These are phyloP conservation scores for Trematomus bernacchii DNA, from an alignment of 2,797 vertebrate genomes.

Conservation along the genomic window DNA sequence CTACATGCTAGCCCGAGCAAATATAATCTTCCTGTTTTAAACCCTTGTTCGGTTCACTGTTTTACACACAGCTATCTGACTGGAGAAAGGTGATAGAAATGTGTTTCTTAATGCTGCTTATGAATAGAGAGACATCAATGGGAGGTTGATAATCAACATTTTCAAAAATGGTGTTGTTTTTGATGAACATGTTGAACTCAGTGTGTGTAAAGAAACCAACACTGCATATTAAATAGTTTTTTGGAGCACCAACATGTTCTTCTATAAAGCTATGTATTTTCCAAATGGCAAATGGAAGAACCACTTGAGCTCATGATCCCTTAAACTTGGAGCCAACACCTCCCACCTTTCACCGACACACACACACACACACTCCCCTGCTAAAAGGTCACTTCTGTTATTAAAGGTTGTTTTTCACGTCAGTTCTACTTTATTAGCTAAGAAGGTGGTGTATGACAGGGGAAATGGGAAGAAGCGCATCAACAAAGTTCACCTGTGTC, in stretches of 20 bases:
- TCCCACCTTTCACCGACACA: neutral
- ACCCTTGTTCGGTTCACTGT: neutral
- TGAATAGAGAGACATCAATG: neutral
- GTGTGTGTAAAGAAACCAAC: neutral
- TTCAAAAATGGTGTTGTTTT: neutral
- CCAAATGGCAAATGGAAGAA: slow-evolving; percentile 11
- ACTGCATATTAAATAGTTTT: neutral
- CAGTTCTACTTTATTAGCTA: slow-evolving; percentile 53
- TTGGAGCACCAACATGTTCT: neutral
- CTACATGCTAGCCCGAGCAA: neutral
- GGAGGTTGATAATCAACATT: neutral
- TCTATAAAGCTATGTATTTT: neutral
- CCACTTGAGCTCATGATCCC: slow-evolving; percentile 27
- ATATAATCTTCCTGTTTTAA: neutral
- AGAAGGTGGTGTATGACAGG: slow-evolving; percentile 15
- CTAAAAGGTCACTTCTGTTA: slow-evolving; percentile 69
- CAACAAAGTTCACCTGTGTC: slow-evolving; percentile 59
- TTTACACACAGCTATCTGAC: neutral
- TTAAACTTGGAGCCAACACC: slow-evolving; percentile 1
- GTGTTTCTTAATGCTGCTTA: neutral
- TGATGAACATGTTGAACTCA: neutral
- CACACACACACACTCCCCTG: neutral
- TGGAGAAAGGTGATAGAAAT: neutral
- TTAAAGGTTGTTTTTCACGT: slow-evolving; percentile 60
- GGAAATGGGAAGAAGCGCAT: slow-evolving; percentile 21